These are phyloP conservation scores for Carduelis carduelis DNA, from an alignment of 2,797 vertebrate genomes.

Conservation along the genomic window DNA sequence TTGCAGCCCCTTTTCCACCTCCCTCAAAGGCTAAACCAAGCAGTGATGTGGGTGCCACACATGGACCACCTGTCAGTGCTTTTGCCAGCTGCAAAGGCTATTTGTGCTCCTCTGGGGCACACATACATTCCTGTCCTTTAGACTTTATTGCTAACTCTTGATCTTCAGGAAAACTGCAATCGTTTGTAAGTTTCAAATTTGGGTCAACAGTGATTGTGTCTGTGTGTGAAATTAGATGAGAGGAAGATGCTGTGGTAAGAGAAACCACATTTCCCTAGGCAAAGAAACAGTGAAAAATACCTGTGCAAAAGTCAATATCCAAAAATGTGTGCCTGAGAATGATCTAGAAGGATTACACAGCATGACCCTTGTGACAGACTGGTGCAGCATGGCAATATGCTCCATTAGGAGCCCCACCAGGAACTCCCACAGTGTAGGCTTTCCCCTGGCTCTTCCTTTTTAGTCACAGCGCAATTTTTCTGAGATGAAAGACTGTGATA, in stretches of 20 bases:
- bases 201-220: background rate
- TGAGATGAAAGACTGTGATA: background rate
- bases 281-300: background rate
- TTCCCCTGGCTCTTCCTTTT: background rate
- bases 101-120: background rate
- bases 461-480: background rate
- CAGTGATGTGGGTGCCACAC: accelerated
- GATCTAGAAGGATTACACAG: background rate
- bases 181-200: accelerated
- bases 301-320: background rate
- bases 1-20: background rate
- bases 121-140: background rate
- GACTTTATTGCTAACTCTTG: background rate
- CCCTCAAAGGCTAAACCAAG: background rate
- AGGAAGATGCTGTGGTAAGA: background rate
- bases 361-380: background rate
- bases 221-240: background rate
- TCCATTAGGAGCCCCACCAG: background rate
- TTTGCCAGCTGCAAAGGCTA: background rate
- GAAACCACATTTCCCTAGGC: background rate
- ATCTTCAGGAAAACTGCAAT: background rate
- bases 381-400: background rate
- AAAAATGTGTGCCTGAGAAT: background rate
- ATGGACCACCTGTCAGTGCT: background rate
- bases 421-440: background rate